A percentile compares a stretch with the other conserved stretches of the same genome.
These are phyloP conservation scores for Catotricha subobsoleta DNA, from an alignment of 2,888 invertebrate species.

Conservation along the genomic window DNA sequence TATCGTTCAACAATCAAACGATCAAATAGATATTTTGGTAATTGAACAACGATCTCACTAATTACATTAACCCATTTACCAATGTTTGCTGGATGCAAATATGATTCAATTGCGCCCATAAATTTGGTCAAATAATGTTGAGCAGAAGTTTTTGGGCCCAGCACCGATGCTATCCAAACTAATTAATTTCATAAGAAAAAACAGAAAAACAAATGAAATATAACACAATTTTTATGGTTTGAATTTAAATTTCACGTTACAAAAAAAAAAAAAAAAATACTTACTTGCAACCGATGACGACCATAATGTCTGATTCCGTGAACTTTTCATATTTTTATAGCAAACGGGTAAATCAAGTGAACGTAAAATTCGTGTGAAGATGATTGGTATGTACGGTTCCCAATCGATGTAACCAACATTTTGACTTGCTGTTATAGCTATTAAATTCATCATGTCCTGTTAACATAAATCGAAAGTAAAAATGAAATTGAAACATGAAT, in stretches of 20 bases:
- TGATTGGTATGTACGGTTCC: slow-evolving; percentile 61
- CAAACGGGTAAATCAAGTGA: slow-evolving; percentile 63
- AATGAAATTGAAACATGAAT: no score
- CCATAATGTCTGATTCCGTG: slow-evolving; percentile 33
- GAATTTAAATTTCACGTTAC: not conserved
- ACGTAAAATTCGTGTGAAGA: slow-evolving; percentile 54
- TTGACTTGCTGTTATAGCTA: slow-evolving; percentile 50
- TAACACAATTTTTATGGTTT: not conserved
- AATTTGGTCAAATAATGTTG: slow-evolving; percentile 60
- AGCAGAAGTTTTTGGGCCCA: slow-evolving; percentile 48
- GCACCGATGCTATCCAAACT: slow-evolving; percentile 40
- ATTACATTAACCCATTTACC: slow-evolving; percentile 62
- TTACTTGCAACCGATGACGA: slow-evolving; percentile 12
- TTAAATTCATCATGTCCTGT: slow-evolving; percentile 52
- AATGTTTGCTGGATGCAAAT: slow-evolving; percentile 74
- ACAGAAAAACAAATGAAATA: not conserved
- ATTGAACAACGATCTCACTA: slow-evolving; percentile 45
- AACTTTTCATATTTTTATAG: slow-evolving; percentile 44
- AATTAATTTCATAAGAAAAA: not conserved
- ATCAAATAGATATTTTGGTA: slow-evolving; percentile 45
- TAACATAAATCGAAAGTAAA: no score
- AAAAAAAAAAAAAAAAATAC: not conserved
- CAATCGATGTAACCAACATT: slow-evolving; percentile 76
- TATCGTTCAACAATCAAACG: slow-evolving; percentile 31
- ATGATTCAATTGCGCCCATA: slow-evolving; percentile 67